Conservation (phyloP, 2,888 invertebrate genomes). For the Eupithecia insigniata region DNA sequence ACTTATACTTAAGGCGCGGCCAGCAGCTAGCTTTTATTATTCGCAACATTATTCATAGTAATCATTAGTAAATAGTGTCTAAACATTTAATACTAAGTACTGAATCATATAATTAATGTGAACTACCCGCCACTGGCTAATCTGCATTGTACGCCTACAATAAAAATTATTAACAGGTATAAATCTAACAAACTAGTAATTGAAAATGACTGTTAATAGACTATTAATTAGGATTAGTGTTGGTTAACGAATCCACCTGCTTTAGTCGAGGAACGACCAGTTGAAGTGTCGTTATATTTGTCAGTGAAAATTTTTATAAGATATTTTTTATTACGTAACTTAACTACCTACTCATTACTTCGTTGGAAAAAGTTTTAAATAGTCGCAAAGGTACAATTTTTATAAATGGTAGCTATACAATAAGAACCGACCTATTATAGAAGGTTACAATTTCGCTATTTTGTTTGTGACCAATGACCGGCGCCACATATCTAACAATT, state of each 20-base stretch:
- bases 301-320: background rate
- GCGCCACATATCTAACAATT: conserved; percentile 58
- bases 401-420: background rate
- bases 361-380: conserved; percentile 16
- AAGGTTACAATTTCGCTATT: background rate
- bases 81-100: background rate
- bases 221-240: conserved; percentile 79
- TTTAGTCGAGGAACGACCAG: conserved; percentile 51
- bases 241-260: conserved; percentile 71
- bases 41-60: background rate
- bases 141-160: conserved; percentile 30
- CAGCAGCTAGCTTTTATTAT: too few species aligned
- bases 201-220: conserved; percentile 78
- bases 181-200: conserved; percentile 77
- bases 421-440: background rate
- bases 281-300: conserved; percentile 50
- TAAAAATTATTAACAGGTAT: conserved; percentile 48
- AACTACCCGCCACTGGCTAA: conserved; percentile 15
- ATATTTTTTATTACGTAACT: background rate
- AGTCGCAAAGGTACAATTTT: conserved; percentile 24
- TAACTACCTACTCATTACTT: conserved; percentile 10
- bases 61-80: background rate
- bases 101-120: conserved; percentile 13
- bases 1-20: too few species aligned
- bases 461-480: conserved; percentile 41